These are phyloP conservation scores for Conus canariensis DNA, from an alignment of 2,888 invertebrate species.

Conservation along the genomic window DNA sequence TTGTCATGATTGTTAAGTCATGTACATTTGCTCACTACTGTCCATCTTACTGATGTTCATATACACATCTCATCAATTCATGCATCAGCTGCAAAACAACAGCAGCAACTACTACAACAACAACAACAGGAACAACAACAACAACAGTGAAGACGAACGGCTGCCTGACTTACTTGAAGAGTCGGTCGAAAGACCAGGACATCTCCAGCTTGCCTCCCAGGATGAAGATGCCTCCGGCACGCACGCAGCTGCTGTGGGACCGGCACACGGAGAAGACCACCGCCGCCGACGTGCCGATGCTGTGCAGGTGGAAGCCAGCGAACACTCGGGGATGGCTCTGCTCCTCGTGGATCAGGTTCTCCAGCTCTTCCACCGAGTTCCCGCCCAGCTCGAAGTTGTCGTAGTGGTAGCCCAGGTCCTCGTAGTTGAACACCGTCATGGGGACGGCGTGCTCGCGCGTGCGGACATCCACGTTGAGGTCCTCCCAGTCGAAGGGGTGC, in stretches of 20 bases:
- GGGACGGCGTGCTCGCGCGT: conserved; percentile 47
- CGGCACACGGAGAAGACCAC: conserved; percentile 46
- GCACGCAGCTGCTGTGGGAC: conserved; percentile 31
- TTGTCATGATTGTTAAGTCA: too few species aligned
- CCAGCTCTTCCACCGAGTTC: conserved; percentile 53
- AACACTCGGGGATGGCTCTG: conserved; percentile 47
- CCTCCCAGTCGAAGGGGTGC: conserved; percentile 47
- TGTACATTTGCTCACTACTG: too few species aligned
- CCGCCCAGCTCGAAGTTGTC: conserved; percentile 56
- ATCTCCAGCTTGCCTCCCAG: conserved; percentile 53
- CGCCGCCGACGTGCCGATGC: conserved; percentile 51
- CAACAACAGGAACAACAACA: too few species aligned
- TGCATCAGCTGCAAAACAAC: too few species aligned
- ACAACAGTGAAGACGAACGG: too few species aligned
- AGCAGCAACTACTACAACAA: too few species aligned
- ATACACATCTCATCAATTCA: too few species aligned
- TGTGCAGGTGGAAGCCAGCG: conserved; percentile 56
- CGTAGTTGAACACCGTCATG: conserved; percentile 50
- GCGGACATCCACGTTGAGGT: conserved; percentile 12
- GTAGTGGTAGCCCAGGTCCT: conserved; percentile 52
- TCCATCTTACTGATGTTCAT: too few species aligned
- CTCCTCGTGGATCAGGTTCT: conserved; percentile 45
- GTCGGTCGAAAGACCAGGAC: conserved; percentile 56
- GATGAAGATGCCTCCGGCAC: conserved; percentile 46
- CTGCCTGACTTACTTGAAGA: conserved; percentile 42